Evolutionary conservation across 2,888 invertebrate species (phyloP).

Genomic region (Villa cingulata): DNA sequence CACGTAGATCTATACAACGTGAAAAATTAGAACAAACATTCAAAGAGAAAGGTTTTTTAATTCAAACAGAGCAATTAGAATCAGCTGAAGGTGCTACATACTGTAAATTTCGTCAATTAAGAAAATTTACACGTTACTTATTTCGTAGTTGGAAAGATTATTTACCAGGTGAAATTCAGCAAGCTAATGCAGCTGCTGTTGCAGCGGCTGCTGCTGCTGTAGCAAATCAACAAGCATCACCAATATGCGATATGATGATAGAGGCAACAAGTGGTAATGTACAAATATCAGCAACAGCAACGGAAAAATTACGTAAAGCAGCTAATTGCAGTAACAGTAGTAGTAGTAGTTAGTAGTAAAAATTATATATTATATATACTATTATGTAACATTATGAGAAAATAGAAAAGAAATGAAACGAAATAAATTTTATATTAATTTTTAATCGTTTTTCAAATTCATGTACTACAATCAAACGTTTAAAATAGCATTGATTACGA

Average conservation of each 20-base stretch:
- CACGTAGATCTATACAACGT: constrained; percentile 67
- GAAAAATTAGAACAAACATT: constrained; percentile 85
- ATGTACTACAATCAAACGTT: too few species aligned
- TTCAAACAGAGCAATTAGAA: constrained; percentile 84
- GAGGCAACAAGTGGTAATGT: background rate
- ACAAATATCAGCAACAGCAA: background rate
- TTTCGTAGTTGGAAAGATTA: constrained; percentile 91
- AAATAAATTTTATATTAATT: too few species aligned
- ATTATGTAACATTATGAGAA: too few species aligned
- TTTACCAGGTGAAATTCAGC: constrained; percentile 58
- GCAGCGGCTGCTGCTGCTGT: constrained; percentile 16
- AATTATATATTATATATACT: too few species aligned
- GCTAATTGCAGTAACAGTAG: background rate
- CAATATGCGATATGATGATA: background rate
- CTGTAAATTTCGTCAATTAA: constrained; percentile 79
- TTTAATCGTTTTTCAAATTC: too few species aligned
- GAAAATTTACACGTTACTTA: constrained; percentile 81
- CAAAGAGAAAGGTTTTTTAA: constrained; percentile 82
- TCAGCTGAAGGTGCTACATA: constrained; percentile 89
- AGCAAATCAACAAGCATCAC: background rate
- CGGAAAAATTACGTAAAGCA: background rate
- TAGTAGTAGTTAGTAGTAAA: background rate
- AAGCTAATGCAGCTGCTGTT: constrained; percentile 17
- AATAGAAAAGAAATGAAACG: too few species aligned
- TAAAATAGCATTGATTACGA: too few species aligned